phyloP scores from a whole-genome alignment of 2,113 vertebrate species.

The Myotis yumanensis region DNA sequence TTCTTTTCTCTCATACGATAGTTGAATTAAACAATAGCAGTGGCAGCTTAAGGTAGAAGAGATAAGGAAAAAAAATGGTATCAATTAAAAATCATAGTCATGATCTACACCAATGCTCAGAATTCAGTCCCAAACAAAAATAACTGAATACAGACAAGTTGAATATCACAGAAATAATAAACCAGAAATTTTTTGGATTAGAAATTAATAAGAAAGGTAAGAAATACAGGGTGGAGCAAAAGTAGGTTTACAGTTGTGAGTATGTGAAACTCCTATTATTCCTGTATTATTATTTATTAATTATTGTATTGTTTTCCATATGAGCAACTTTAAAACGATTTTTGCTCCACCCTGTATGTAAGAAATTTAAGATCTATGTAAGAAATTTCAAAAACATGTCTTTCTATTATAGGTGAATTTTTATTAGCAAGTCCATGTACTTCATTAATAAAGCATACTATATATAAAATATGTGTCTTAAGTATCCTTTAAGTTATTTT shows the following conservation, averaged over 20 bases:
- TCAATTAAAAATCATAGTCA: background rate
- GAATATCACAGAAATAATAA: slow-evolving; percentile 18
- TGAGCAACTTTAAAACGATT: background rate
- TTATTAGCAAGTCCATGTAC: background rate
- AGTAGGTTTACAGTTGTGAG: background rate
- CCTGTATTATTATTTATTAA: background rate
- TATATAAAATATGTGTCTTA: background rate
- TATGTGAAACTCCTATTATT: background rate
- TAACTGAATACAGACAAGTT: background rate
- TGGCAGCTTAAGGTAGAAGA: slow-evolving; percentile 26
- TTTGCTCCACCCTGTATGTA: background rate
- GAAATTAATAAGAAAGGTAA: slow-evolving; percentile 21
- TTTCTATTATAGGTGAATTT: slow-evolving; percentile 28
- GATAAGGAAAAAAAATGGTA: background rate
- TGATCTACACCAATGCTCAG: background rate
- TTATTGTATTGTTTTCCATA: background rate
- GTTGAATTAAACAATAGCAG: background rate
- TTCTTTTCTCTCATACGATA: slow-evolving; percentile 19
- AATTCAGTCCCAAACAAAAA: slow-evolving; percentile 14
- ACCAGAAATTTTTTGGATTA: background rate
- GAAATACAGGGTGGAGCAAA: background rate
- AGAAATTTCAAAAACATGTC: slow-evolving; percentile 40
- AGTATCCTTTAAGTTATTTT: slow-evolving; percentile 22
- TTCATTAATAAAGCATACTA: slow-evolving; percentile 37
- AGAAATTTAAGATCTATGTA: background rate